phyloP scores from a whole-genome alignment of 2,797 vertebrate genomes.

The Brachyalestes nurse region DNA sequence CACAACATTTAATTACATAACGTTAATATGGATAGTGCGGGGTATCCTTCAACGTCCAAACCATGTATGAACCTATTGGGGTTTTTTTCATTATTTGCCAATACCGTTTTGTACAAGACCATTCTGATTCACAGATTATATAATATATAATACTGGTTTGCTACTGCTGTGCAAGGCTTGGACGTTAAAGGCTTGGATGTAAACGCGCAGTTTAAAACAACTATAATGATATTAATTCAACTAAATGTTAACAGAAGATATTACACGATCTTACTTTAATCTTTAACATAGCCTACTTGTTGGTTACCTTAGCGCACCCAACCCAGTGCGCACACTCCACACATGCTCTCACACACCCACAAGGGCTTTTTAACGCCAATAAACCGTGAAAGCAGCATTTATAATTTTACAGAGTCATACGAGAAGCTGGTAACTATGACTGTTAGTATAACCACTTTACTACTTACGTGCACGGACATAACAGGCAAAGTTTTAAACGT shows the following conservation, averaged over 20 bases:
- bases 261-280: neutral
- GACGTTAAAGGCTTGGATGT: no score
- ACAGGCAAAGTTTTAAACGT: conserved; percentile 61
- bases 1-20: neutral
- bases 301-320: neutral
- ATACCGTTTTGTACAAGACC: neutral
- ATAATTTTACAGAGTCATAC: conserved; percentile 17
- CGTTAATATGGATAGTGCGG: neutral
- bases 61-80: no score
- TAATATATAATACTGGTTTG: neutral
- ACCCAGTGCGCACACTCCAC: neutral
- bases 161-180: neutral
- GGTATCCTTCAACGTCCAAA: neutral
- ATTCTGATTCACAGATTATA: neutral
- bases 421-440: neutral
- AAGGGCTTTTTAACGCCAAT: conserved; percentile 23
- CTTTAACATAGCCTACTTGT: neutral
- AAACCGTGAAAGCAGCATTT: conserved; percentile 24
- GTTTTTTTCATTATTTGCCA: neutral
- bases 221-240: no score
- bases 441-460: conserved; percentile 16
- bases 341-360: conserved; percentile 9
- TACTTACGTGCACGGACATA: conserved; percentile 18
- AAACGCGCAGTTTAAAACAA: neutral
- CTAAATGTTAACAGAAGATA: no score